Conservation (phyloP, 2,113 vertebrate species). For the Melanostigma gelatinosum region DNA sequence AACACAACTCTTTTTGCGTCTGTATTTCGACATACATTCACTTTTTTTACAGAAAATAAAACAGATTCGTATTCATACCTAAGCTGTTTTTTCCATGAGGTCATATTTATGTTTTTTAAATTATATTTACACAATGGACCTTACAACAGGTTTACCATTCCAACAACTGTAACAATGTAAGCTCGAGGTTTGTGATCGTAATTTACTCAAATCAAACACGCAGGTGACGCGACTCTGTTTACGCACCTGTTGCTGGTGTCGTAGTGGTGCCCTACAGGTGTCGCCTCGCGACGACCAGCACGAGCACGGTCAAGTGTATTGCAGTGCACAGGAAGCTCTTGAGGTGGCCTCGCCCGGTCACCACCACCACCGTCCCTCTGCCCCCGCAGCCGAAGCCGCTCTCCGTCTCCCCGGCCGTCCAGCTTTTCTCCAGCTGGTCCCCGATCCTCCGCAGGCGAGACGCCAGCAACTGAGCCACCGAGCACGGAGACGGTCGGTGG, state of each 20-base stretch:
- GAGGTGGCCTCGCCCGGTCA: constrained; percentile 42
- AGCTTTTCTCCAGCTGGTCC: constrained; percentile 84
- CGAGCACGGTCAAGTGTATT: constrained; percentile 80
- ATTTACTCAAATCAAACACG: neutral
- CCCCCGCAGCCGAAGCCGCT: constrained; percentile 23
- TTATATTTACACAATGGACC: too few relatives aligned
- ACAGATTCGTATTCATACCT: neutral
- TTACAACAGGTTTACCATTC: neutral
- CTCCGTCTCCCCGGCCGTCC: constrained; percentile 28
- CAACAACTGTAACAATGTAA: neutral
- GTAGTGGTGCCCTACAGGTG: constrained; percentile 81
- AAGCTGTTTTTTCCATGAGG: neutral
- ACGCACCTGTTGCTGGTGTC: constrained; percentile 83
- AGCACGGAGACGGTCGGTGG: constrained; percentile 71
- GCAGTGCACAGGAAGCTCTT: constrained; percentile 77
- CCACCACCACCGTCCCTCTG: constrained; percentile 13
- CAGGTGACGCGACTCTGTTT: constrained; percentile 5
- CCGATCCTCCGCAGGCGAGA: constrained; percentile 85
- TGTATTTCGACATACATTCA: neutral
- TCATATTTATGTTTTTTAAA: neutral
- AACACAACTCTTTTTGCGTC: neutral
- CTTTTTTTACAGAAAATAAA: neutral
- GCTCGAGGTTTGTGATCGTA: neutral
- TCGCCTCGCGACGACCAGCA: constrained; percentile 82
- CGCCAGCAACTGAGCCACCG: constrained; percentile 80